These are phyloP conservation scores for Vultur gryphus DNA, from an alignment of 2,797 vertebrate species.

Conservation along the genomic window DNA sequence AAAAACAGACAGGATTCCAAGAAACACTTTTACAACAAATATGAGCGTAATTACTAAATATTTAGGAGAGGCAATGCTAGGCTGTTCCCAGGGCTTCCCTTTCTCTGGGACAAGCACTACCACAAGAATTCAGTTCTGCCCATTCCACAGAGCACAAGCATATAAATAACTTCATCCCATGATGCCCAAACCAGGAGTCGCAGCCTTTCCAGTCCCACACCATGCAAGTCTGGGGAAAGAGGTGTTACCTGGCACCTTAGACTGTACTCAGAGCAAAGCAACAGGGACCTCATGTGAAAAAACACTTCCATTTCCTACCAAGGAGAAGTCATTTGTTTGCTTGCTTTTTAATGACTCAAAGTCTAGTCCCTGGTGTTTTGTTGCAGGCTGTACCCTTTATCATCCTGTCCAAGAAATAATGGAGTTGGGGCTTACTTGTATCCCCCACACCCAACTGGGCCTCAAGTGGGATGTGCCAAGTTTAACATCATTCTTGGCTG, in stretches of 20 bases:
- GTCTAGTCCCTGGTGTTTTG: not conserved
- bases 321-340: not conserved
- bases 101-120: not conserved
- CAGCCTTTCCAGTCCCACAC: not conserved
- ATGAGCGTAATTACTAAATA: not conserved
- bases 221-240: not conserved
- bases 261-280: not conserved
- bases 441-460: not conserved
- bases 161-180: not conserved
- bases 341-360: not conserved
- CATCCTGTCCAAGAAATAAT: not conserved
- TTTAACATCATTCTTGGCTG: constrained; percentile 28
- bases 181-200: not conserved
- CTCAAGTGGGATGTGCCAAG: not conserved
- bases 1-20: not conserved
- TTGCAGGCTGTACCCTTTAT: not conserved
- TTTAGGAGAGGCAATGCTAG: not conserved
- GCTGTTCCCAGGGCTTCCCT: not conserved
- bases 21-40: not conserved
- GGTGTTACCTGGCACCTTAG: not conserved
- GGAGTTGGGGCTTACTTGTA: not conserved
- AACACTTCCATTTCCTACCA: not conserved
- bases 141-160: fast-evolving
- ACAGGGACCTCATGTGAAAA: not conserved
- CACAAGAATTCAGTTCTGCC: not conserved